Evolutionary conservation across 2,888 invertebrate species (phyloP), one percentile per base, ranked within the genome.

Genomic region (Chesias legatella): DNA sequence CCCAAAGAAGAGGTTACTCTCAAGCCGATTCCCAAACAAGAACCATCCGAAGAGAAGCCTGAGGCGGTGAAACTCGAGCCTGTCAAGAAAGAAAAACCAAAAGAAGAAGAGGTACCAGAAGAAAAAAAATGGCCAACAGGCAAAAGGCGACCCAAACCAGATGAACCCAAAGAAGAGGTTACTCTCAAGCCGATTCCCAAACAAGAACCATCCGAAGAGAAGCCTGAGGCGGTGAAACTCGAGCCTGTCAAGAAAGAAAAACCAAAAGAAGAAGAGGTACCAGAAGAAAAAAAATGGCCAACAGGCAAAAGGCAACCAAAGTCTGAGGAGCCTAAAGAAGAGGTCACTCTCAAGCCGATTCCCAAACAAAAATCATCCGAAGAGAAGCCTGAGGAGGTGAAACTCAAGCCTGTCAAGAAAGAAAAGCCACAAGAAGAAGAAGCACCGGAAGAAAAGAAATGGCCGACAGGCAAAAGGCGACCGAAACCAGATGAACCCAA

Each of bases 331-430:
- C 60, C 67, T 8, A 61, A 69, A 4, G 59, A 58, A 40, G 52
- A 79, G 36, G 63, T 89, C 0, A 63, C 71, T 11, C 67, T 91
- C 0, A 90, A 90, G 45, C 89, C 90, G 1, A 57, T 81, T 30
- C 63, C 63, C 3, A 67, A 60, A 47, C 51, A 67, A 3, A 40
- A 73, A 4, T 71, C 73, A 44, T 71, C 88, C 78, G 29, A 89
- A 76, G 77, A 82, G 82, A 85, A 84, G 51, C 66, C 78, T 10
- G 73, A 82, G 48, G 79, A 84, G 51, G 68, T 81, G 1, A 57
- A 60, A 5, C 55, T 83, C 0, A 88, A 88, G 44, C 83, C 82
- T 8, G 5, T 17, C 13, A 17, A 17, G 13, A 17, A 17, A 46
- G 67, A 66, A 29, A 55, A 56, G 23, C 42, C 43, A 8, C 69